Evolutionary conservation across 2,888 invertebrate species (phyloP), one percentile per base, ranked within the genome.

Genomic region (Apodemia zela): DNA sequence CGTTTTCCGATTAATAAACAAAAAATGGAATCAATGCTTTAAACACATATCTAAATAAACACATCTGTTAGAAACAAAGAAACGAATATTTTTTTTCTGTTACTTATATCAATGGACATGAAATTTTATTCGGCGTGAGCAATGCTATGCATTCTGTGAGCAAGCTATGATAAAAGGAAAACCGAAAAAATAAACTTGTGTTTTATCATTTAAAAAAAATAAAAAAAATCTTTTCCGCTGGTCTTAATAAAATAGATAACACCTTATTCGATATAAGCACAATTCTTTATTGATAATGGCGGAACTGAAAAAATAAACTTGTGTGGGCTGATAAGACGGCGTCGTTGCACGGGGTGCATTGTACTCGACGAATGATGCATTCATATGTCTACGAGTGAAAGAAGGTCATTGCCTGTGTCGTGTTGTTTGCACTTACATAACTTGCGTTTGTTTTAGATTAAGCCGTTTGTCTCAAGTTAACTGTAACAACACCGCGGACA

Each of bases 381-480:
- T 87, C 84, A 84, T 72, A 71, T 82, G 79, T 83, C 81, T 82
- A 79, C 74, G 73, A 76, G 71, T 73, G 67, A 68, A 76, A 74
- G 78, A 85, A 88, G 89, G 88, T 88, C 88, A 86, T 79, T 88
- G 89, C 75, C 85, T 84, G 81, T 72, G 67, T 68, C 66, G 70
- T 42, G 42, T 76, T 79, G 83, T 85, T 82, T 79, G 79, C 81
- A 79, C 76, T 87, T 87, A 87, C 81, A 82, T 88, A 87, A 89
- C 76, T 69, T 72, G 72, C 79, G 81, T 84, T 82, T 84, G 79
- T 74, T 70, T 71, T 67, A 68, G 81, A 79, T 81, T 80, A 76
- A 77, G 70, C 71, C 74, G 74, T 77, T 77, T 78, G 75, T 78
- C 77, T 79, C 64, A 67, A 65, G 63, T 38, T 63, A 59, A 45